Evolutionary conservation across 1,140 invertebrate genomes (phyloP).

Genomic region (Planococcus citri): DNA sequence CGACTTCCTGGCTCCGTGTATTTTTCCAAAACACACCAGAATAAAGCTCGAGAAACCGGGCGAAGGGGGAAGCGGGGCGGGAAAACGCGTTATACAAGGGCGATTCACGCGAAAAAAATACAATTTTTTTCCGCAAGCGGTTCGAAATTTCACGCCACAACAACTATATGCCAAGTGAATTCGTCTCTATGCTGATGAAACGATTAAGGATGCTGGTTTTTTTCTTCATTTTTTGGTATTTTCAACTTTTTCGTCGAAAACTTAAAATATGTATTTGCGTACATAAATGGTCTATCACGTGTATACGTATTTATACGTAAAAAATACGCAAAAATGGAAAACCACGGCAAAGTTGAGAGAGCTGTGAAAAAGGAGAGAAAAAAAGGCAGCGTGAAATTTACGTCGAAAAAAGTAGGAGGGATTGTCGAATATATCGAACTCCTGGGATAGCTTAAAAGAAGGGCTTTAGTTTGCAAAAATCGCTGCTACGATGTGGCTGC

Average conservation of each 20-base stretch:
- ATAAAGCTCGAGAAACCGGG: too few relatives aligned
- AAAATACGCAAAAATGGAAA: too few relatives aligned
- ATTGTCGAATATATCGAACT: background rate
- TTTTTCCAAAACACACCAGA: background rate
- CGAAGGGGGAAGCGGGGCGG: background rate
- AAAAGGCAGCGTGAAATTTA: background rate
- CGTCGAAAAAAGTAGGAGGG: background rate
- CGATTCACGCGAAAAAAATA: background rate
- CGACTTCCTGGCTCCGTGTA: background rate
- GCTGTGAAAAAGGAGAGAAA: background rate
- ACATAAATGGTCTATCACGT: too few relatives aligned
- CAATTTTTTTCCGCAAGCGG: background rate
- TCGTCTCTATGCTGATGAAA: too few relatives aligned
- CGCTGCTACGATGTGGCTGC: too few relatives aligned
- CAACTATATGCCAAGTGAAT: background rate
- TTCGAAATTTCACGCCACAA: background rate
- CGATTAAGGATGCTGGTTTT: too few relatives aligned
- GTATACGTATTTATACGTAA: too few relatives aligned
- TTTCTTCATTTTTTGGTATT: too few relatives aligned
- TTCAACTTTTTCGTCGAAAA: too few relatives aligned
- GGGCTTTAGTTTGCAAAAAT: constrained; percentile 6
- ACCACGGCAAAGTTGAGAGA: too few relatives aligned
- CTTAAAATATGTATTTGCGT: too few relatives aligned
- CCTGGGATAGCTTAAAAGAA: background rate
- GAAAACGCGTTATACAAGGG: background rate